A percentile compares a stretch with the other conserved stretches of the same genome.
Conservation (phyloP, 2,113 vertebrate genomes). For the Fukomys damarensis region DNA sequence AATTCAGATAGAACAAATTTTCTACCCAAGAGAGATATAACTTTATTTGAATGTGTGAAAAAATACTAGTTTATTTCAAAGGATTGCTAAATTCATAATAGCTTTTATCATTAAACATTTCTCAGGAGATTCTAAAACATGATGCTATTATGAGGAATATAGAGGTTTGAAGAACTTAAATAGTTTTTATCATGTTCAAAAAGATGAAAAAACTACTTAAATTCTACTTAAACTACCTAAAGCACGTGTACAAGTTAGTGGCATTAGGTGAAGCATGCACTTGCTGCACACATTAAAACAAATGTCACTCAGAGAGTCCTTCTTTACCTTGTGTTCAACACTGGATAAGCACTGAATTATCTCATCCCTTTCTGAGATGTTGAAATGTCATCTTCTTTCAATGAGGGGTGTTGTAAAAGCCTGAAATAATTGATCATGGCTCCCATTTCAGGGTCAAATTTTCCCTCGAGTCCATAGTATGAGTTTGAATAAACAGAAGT, state of each 20-base stretch:
- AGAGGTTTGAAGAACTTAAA: background rate
- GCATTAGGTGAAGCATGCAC: background rate
- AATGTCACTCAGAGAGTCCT: background rate
- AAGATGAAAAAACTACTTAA: conserved; percentile 15
- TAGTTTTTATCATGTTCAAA: background rate
- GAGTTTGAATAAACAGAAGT: background rate
- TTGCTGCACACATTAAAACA: background rate
- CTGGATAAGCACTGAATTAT: background rate
- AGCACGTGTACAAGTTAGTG: background rate
- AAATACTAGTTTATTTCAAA: conserved; percentile 53
- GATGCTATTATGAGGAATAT: background rate
- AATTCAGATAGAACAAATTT: background rate
- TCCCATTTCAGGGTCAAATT: background rate
- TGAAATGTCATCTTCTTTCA: background rate
- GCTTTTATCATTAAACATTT: conserved; percentile 41
- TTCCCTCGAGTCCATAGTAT: background rate
- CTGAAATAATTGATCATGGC: background rate
- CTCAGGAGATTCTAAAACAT: conserved; percentile 47
- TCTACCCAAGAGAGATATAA: background rate
- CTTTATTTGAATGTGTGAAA: background rate
- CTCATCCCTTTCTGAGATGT: background rate
- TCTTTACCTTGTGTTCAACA: background rate
- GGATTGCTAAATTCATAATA: conserved; percentile 35
- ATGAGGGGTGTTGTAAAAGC: background rate
- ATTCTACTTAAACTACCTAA: background rate